Evolutionary conservation across 2,113 vertebrate genomes (phyloP).

Genomic region (Corythornis madagascariensis): DNA sequence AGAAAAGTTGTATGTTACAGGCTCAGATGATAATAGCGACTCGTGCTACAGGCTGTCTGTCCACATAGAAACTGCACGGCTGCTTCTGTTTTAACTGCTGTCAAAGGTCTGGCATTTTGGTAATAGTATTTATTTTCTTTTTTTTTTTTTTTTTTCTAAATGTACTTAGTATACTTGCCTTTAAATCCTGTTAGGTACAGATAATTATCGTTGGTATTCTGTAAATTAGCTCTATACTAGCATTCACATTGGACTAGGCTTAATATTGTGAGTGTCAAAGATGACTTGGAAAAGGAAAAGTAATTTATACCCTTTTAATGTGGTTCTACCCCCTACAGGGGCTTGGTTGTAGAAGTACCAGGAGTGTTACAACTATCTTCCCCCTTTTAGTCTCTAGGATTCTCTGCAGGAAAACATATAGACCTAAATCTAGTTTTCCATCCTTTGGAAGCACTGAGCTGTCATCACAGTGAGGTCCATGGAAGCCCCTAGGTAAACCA

Average conservation of each 20-base stretch:
- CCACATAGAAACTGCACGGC: slow-evolving; percentile 11
- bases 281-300: slow-evolving; percentile 52
- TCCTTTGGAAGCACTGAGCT: not conserved
- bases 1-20: not conserved
- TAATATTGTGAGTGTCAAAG: slow-evolving; percentile 9
- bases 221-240: slow-evolving; percentile 45
- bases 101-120: slow-evolving; percentile 23
- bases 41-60: slow-evolving; percentile 10
- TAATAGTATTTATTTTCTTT: not conserved
- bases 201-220: slow-evolving; percentile 11
- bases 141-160: not conserved
- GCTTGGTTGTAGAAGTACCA: not conserved
- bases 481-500: not conserved
- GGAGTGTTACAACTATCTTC: not conserved
- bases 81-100: slow-evolving; percentile 45
- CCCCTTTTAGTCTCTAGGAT: not conserved
- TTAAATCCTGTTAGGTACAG: slow-evolving; percentile 18
- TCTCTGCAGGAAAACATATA: not conserved
- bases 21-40: slow-evolving; percentile 11
- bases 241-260: slow-evolving; percentile 19
- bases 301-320: slow-evolving; percentile 25
- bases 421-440: not conserved
- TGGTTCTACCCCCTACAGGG: not conserved
- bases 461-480: not conserved
- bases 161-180: slow-evolving; percentile 27